Base-by-base conservation (phyloP, 2,888 invertebrate species). In the Stenolophus ochropezus region DNA sequence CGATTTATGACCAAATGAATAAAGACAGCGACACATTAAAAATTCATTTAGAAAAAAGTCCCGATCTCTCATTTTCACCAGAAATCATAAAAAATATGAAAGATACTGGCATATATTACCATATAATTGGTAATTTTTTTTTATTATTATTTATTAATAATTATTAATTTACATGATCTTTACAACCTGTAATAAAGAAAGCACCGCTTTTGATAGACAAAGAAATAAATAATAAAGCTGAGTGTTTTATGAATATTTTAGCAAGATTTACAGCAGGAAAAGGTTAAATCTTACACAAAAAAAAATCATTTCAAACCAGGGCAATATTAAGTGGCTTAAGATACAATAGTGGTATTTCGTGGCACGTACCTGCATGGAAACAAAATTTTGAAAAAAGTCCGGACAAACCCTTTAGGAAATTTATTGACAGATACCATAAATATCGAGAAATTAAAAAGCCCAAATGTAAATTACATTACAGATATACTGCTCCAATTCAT, bases 171-270 rank as follows among this genome's bases (percentile, higher is more conserved):
- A n/a, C n/a, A n/a, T n/a, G 51, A 14, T 5, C 51, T n/a, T n/a
- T 51, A n/a, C 16, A 16, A 4, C 14, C 5, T 5, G 3, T 51
- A 1, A 61, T 61, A 16, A 61, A 20, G n/a, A 23, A 61, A 61
- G 23, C 61, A 16, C 8, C 21, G 2, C n/a, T 16, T 20, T 25
- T 61, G 8, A 20, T 8, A 23, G 21, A 8, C 16, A 61, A 20
- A n/a, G 11, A 61, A n/a, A 61, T 21, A 14, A 61, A 61, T 61
- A 61, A 61, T 25, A 23, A 23, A 25, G 61, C 61, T 4, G 61
- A 61, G 18, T 61, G 61, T 20, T 23, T 61, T 20, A 61, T 61
- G 61, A 61, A 25, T 20, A 25, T 61, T 20, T 21, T 61, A 4
- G 61, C 61, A 2, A 21, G 23, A n/a, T 61, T 61, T 20, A 61